Evolutionary conservation across 2,113 vertebrate genomes (phyloP).

Genomic region (Bolborhynchus lineola): DNA sequence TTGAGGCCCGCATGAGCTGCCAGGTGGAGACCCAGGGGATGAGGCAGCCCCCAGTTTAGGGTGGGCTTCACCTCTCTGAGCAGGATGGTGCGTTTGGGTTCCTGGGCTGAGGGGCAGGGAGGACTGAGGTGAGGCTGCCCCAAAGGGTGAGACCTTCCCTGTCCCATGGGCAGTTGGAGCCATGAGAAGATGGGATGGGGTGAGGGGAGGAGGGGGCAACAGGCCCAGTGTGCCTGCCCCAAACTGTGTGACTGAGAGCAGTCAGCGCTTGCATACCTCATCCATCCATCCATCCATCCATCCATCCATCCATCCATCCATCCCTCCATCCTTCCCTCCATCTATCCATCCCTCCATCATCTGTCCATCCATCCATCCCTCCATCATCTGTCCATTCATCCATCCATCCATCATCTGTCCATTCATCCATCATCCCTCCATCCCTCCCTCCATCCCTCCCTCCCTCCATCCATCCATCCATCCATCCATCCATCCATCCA

Average conservation of each 20-base stretch:
- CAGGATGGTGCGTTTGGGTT: not conserved
- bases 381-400: accelerated
- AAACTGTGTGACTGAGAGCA: not conserved
- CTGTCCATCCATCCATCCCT: accelerated
- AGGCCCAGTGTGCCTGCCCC: not conserved
- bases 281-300: not conserved
- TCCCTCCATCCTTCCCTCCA: accelerated
- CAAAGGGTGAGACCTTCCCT: not conserved
- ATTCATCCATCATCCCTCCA: accelerated
- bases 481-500: not conserved
- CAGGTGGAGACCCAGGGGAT: not conserved
- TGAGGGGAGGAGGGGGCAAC: not conserved
- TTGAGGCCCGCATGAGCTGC: not conserved
- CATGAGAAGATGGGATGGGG: not conserved
- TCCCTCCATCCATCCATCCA: accelerated
- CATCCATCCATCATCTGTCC: accelerated
- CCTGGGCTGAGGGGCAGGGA: not conserved
- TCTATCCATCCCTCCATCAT: not conserved
- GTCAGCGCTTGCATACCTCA: not conserved
- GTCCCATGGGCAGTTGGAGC: not conserved
- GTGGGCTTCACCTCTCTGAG: not conserved
- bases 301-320: not conserved
- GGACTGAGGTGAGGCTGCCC: not conserved
- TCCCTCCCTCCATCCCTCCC: accelerated
- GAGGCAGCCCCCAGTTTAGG: not conserved